Evolutionary conservation across 2,113 vertebrate genomes (phyloP), one percentile per base, ranked within the genome.

Genomic region (Lipotes vexillifer): DNA sequence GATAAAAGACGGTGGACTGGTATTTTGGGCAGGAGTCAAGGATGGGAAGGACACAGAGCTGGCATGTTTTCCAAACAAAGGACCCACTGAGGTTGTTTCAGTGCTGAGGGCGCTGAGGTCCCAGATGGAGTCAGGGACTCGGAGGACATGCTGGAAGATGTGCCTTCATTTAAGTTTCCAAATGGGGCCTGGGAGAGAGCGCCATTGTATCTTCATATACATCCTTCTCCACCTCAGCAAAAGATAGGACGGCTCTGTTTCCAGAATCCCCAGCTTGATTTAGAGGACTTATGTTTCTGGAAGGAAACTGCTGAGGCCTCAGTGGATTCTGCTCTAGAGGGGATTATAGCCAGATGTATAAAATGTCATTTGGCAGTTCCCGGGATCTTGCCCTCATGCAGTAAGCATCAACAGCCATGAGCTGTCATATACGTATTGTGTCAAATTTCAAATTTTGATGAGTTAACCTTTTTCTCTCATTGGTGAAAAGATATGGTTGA

Each of bases 121-220:
- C 63, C 18, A 66, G 9, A 52, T 90, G 65, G 86, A 80, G 20
- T 57, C 1, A 90, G 36, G 36, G 17, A 57, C 3, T 41, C 9
- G 27, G 63, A 88, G 38, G 23, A 46, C 15, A 3, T 36, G 20
- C 31, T 59, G 38, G 82, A 15, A 52, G 21, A 81, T 66, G 72
- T 71, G 25, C 55, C 65, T 95, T 74, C n/a, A 9, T 63, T 81
- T 88, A 33, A n/a, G 41, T 29, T 77, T 80, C 20, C 44, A 69
- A 41, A 49, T 3, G 18, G 46, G 44, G 21, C 13, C 31, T 61
- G 31, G 27, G n/a, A 36, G 15, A 52, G 1, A 93, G 20, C 14
- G 4, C 13, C 52, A 33, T 0, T 10, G 9, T 69, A 33, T 3
- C 20, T 74, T n/a, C 55, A 6, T 18, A 33, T 33, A 25, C 4